A percentile compares a stretch with the other conserved stretches of the same genome.
Conservation (phyloP, 53 echinoderm and acorn worm genomes). For the Apostichopus leukothele region DNA sequence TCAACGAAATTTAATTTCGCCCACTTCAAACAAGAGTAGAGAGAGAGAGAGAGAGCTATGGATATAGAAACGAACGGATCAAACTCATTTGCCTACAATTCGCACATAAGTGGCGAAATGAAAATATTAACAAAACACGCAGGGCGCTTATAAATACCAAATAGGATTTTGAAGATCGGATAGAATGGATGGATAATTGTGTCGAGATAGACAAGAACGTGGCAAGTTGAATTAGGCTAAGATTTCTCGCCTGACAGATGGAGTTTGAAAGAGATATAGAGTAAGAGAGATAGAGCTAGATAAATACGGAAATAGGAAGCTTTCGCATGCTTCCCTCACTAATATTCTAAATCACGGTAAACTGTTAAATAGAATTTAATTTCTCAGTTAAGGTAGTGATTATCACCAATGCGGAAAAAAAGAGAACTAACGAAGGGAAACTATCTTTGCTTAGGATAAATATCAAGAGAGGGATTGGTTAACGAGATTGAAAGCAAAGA, state of each 20-base stretch:
- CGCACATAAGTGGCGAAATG: slow-evolving; percentile 54
- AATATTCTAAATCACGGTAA: slow-evolving; percentile 23
- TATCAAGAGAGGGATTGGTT: slow-evolving; percentile 32
- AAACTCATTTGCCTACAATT: slow-evolving; percentile 46
- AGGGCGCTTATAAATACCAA: slow-evolving; percentile 40
- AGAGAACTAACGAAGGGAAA: slow-evolving; percentile 6
- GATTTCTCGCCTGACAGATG: slow-evolving; percentile 50
- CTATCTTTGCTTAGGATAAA: slow-evolving; percentile 16
- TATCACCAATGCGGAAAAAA: background rate
- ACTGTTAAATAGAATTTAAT: slow-evolving; percentile 51
- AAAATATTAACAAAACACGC: slow-evolving; percentile 49
- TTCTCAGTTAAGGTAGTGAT: slow-evolving; percentile 26
- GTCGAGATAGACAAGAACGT: slow-evolving; percentile 27
- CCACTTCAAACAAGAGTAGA: slow-evolving; percentile 47
- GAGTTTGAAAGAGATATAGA: background rate
- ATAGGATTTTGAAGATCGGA: slow-evolving; percentile 48
- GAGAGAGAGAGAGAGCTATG: background rate
- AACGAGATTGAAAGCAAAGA: slow-evolving; percentile 37
- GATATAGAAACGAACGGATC: slow-evolving; percentile 5
- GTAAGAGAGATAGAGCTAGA: background rate
- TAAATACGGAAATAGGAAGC: slow-evolving; percentile 38
- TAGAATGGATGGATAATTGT: slow-evolving; percentile 28
- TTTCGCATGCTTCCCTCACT: background rate
- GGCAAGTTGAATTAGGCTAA: slow-evolving; percentile 45
- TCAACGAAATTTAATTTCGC: slow-evolving; percentile 50